Percentiles rank a stretch among this genome's conserved stretches.
phyloP scores from a whole-genome alignment of 2,888 invertebrate species.

The Geophilus truncorum region DNA sequence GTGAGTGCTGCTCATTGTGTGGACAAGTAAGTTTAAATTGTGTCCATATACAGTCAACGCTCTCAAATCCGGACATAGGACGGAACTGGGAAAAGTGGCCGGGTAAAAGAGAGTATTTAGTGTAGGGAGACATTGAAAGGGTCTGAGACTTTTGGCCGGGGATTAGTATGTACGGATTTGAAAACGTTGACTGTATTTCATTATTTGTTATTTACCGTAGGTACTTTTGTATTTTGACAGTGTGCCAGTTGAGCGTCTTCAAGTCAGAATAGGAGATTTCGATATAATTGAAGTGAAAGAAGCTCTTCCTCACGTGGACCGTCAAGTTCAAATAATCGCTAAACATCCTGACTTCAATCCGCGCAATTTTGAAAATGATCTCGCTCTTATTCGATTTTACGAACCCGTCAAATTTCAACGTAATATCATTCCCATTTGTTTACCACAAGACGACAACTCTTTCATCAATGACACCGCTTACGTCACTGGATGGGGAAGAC shows the following conservation, averaged over 20 bases:
- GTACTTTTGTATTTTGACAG: slow-evolving; percentile 51
- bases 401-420: slow-evolving; percentile 87
- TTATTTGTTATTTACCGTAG: neutral
- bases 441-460: slow-evolving; percentile 70
- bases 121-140: too few species aligned
- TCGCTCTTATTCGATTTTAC: slow-evolving; percentile 80
- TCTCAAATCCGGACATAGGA: too few species aligned
- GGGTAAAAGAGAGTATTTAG: too few species aligned
- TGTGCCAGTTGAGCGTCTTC: slow-evolving; percentile 83
- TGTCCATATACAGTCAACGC: too few species aligned
- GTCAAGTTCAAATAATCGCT: slow-evolving; percentile 85
- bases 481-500: slow-evolving; percentile 88
- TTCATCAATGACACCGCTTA: slow-evolving; percentile 80
- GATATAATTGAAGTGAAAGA: slow-evolving; percentile 81
- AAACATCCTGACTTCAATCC: slow-evolving; percentile 83
- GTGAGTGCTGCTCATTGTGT: slow-evolving; percentile 92
- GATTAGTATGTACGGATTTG: too few species aligned
- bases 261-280: slow-evolving; percentile 81
- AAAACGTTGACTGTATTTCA: too few species aligned
- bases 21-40: slow-evolving; percentile 74
- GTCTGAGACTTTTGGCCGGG: too few species aligned
- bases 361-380: slow-evolving; percentile 84
- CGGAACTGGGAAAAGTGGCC: too few species aligned
- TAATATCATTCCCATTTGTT: slow-evolving; percentile 83
- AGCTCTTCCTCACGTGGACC: slow-evolving; percentile 79